A percentile compares a stretch with the other conserved stretches of the same genome.
These are phyloP conservation scores for Coenobita brevimanus DNA, from an alignment of 1,140 invertebrate species.

Conservation along the genomic window DNA sequence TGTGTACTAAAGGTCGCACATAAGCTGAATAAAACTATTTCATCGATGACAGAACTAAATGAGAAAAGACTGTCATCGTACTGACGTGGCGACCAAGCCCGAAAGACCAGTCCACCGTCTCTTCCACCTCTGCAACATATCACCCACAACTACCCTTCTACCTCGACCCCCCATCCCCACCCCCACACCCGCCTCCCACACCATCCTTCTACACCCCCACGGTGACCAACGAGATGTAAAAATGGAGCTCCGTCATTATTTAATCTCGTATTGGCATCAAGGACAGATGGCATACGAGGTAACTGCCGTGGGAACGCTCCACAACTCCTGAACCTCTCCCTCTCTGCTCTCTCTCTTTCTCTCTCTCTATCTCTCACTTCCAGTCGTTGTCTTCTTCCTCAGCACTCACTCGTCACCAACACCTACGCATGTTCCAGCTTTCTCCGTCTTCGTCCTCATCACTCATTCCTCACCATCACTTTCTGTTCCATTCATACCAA, in stretches of 20 bases:
- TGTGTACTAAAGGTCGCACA: too few species aligned
- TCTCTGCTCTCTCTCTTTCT: background rate
- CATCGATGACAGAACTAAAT: too few species aligned
- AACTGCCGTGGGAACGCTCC: conserved; percentile 56
- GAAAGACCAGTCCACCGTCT: too few species aligned
- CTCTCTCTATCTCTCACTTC: too few species aligned
- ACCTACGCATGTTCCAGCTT: background rate
- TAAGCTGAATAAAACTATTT: too few species aligned
- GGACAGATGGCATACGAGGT: conserved; percentile 56
- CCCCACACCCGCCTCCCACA: background rate
- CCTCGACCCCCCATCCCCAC: background rate
- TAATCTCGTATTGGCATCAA: conserved; percentile 64
- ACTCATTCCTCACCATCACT: background rate
- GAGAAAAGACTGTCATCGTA: too few species aligned
- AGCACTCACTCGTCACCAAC: background rate
- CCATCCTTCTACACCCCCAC: background rate
- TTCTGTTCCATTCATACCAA: background rate
- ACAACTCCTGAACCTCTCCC: conserved; percentile 22
- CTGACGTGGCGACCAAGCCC: too few species aligned
- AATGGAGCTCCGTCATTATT: conserved; percentile 55
- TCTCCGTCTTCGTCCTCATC: background rate
- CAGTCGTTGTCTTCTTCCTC: too few species aligned
- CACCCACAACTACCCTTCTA: too few species aligned
- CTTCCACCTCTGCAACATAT: too few species aligned
- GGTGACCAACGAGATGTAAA: conserved; percentile 54